Base-by-base conservation (phyloP, 1,140 invertebrate species). In the Papilio glaucus region DNA sequence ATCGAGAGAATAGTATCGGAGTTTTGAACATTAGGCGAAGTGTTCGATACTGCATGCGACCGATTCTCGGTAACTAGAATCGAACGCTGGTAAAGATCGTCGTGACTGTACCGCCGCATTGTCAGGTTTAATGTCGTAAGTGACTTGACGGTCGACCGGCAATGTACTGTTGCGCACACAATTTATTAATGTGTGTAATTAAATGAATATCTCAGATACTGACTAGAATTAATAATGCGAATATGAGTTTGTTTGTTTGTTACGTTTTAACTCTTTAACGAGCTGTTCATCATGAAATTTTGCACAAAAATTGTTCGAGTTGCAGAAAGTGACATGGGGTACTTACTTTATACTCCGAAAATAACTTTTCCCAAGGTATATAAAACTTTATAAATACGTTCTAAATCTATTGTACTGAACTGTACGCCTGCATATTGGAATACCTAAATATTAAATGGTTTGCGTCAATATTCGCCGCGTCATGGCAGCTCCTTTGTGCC, bases 371-470 rank as follows among this genome's bases (percentile, higher is more conserved):
- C n/a, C n/a, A n/a, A n/a, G n/a, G n/a, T n/a, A 26, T 57, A 42
- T 37, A 63, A 73, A 29, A 12, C 0, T 18, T 21, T 24, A 0
- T 53, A 5, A 24, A 57, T 57, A 26, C 21, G 9, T 13, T 21
- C 7, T 18, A 62, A 62, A 37, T 33, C 33, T 39, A 76, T 68
- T 84, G 77, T 75, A 42, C 77, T 68, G 82, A 79, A 68, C 78
- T 78, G 84, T 89, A 90, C 84, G 76, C 72, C 78, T 84, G 80
- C 77, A 82, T 85, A 88, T 88, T 81, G 79, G 82, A 88, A 89
- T 89, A 91, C 85, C 87, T 88, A 90, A 90, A 92, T 90, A 89
- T 90, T 90, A 90, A 91, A 91, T 88, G 86, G 85, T 89, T 90
- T 74, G 85, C 84, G 84, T 87, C 78, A 80, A 89, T 82, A 87